Conservation (phyloP, 2,113 vertebrate genomes). For the Hiodon tergisus region DNA sequence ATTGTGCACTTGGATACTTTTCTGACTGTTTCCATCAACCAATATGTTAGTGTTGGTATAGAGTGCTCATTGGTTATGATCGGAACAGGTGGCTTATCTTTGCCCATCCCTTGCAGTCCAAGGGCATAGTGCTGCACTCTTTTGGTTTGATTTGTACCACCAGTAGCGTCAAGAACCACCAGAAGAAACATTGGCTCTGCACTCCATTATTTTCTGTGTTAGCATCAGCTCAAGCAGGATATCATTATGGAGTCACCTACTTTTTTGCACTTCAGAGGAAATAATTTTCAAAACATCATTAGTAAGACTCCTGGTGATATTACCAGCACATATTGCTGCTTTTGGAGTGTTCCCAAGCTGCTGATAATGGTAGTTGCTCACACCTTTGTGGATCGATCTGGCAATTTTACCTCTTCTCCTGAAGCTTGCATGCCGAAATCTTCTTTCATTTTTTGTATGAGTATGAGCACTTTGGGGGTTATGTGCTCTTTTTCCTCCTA, state of each 20-base stretch:
- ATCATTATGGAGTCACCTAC: conserved; percentile 16
- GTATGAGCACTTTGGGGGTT: background rate
- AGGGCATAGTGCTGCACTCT: conserved; percentile 2
- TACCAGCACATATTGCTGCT: conserved; percentile 14
- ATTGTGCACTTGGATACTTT: conserved; percentile 18
- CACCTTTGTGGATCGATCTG: background rate
- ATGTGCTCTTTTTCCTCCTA: background rate
- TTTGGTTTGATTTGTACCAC: background rate
- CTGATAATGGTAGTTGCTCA: background rate
- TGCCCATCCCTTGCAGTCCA: conserved; percentile 10
- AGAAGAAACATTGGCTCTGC: background rate
- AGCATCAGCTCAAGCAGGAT: conserved; percentile 12
- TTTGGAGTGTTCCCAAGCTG: background rate
- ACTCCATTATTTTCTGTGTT: conserved; percentile 17
- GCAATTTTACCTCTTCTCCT: conserved; percentile 24
- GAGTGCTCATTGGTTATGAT: conserved; percentile 27
- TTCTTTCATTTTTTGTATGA: conserved; percentile 6
- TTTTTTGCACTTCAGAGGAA: conserved; percentile 9
- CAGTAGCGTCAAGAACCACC: background rate
- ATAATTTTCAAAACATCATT: conserved; percentile 25
- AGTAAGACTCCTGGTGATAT: conserved; percentile 19
- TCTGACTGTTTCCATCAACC: conserved; percentile 24
- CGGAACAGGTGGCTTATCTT: conserved; percentile 23
- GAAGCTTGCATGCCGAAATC: conserved; percentile 1
- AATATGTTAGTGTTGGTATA: conserved; percentile 23